Percentiles rank a stretch among this genome's conserved stretches.
Conservation (phyloP, 1,140 invertebrate genomes). For the Drosophila guanche region DNA sequence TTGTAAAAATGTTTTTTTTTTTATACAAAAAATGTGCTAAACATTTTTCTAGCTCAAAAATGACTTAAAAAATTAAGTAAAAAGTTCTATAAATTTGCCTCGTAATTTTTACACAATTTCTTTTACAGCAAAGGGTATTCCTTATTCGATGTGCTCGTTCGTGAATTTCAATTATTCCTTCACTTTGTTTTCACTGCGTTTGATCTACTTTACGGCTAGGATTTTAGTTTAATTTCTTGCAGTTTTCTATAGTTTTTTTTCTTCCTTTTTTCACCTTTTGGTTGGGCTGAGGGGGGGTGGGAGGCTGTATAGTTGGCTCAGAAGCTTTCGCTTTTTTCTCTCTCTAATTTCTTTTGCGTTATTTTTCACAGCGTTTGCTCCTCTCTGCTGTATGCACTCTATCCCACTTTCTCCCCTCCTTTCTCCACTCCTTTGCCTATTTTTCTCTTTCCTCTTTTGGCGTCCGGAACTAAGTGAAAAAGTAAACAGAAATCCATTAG, state of each 20-base stretch:
- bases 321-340: conserved; percentile 70
- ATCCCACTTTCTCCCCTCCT: too few relatives aligned
- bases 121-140: conserved; percentile 2
- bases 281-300: conserved; percentile 1
- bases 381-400: too few relatives aligned
- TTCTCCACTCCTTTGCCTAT: conserved; percentile 9
- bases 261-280: conserved; percentile 22
- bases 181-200: conserved; percentile 53
- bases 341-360: conserved; percentile 74
- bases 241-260: conserved; percentile 51
- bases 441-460: conserved; percentile 30
- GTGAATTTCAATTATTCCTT: conserved; percentile 14
- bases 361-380: conserved; percentile 72
- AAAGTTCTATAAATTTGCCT: too few relatives aligned
- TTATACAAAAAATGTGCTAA: too few relatives aligned
- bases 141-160: background rate
- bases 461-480: conserved; percentile 74
- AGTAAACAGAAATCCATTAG: conserved; percentile 83
- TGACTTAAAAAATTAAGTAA: too few relatives aligned
- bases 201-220: conserved; percentile 75
- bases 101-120: too few relatives aligned
- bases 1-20: too few relatives aligned
- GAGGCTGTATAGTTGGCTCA: conserved; percentile 41
- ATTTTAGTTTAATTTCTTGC: conserved; percentile 80
- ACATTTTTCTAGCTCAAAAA: too few relatives aligned